Evolutionary conservation across 2,888 invertebrate species (phyloP), one percentile per base, ranked within the genome.

Genomic region (Coelopa pilipes): DNA sequence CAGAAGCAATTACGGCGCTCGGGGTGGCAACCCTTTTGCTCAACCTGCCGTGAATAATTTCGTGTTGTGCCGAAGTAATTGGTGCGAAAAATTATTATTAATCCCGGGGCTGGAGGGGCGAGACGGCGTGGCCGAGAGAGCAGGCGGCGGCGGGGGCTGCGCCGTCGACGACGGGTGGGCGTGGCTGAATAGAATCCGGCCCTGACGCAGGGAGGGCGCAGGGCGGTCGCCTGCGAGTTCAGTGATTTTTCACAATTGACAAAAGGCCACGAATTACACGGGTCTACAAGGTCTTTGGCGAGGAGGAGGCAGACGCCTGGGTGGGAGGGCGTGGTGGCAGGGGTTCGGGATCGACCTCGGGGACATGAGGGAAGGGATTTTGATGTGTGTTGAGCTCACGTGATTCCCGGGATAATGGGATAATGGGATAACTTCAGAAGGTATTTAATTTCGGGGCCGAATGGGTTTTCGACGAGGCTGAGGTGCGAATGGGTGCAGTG

Each of bases 41-140:
- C 21, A 66, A 50, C 49, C 66, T 66, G 21, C 49, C 50, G 66
- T 66, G 49, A 66, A 49, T 53, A 66, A 66, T 50, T 24, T 19
- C 12, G 59, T 69, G 57, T 69, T 69, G 68, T 68, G 46, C n/a
- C 47, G 24, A 19, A 46, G 57, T 69, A 69, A 69, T 69, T 69
- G 69, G 69, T 69, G 69, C 69, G 69, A 69, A 59, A 69, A 69
- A 59, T 69, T 68, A 55, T 69, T 69, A 66, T 66, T 50, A 66
- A 66, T 24, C 21, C 11, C 21, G 7, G 34, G 34, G 34, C 5
- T 13, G 11, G 10, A 24, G 15, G 63, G 15, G 10, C 7, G 21
- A 17, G 21, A 24, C 15, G 12, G 24, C 10, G 49, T 47, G 21
- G 19, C 13, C 34, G 15, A 46, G 49, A 66, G 24, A 34, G 53